Base-by-base conservation (phyloP, 53 echinoderm and acorn worm species). In the Glandiceps talaboti region DNA sequence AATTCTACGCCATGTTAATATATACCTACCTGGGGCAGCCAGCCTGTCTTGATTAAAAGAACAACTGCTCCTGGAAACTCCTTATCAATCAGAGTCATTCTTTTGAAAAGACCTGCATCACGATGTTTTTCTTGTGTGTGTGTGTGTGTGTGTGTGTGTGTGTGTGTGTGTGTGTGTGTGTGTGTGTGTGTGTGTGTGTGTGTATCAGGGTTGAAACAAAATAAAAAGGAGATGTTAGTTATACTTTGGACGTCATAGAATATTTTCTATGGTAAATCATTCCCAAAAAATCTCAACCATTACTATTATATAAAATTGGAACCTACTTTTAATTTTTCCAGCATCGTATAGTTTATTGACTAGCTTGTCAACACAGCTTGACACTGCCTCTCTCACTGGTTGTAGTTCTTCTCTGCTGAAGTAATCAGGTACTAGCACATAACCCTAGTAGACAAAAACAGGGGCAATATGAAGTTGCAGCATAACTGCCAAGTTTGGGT, bases 281-380 rank as follows among this genome's bases (percentile, higher is more conserved):
- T n/a, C n/a, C n/a, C n/a, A n/a, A n/a, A n/a, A n/a, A n/a, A n/a
- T n/a, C n/a, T n/a, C n/a, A n/a, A n/a, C n/a, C n/a, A n/a, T n/a
- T n/a, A n/a, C n/a, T n/a, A n/a, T n/a, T n/a, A n/a, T n/a, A n/a
- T n/a, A n/a, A n/a, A n/a, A n/a, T n/a, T n/a, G n/a, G n/a, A n/a
- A n/a, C 83, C 12, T 31, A 89, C 92, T 88, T 82, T 89, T 92
- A 80, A 92, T 92, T 75, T 92, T 92, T 75, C 89, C 92, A 30
- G 92, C 89, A 77, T 85, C 84, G 73, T 86, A 89, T 25, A 92
- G 86, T 82, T 92, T 86, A 33, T 89, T 86, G 20, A 77, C 85
- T 32, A 92, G 77, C 0, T 0, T 27, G 28, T 89, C 86, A 14
- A 89, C 89, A 0, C 29, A 73, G 31, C 75, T 80, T 27, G 76